Evolutionary conservation across 2,888 invertebrate species (phyloP), one percentile per base, ranked within the genome.

Genomic region (Sussaba pulchella): DNA sequence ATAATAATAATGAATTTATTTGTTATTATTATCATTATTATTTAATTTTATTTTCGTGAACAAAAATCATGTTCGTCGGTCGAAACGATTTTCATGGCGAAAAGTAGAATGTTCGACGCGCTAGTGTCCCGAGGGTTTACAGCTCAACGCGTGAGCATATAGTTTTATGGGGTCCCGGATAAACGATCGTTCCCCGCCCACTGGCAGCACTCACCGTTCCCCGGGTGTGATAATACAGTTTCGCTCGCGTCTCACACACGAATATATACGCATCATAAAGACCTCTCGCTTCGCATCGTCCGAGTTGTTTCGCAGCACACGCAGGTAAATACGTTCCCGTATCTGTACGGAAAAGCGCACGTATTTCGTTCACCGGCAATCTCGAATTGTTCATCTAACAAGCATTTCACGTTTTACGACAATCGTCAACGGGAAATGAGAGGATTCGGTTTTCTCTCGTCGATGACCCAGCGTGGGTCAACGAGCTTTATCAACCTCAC

Each of bases 341-440:
- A 66, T 21, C 64, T 47, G 12, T 70, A 64, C 47, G 69, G 63
- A 73, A 59, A 78, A 73, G 61, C 63, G 73, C 69, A 31, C 63
- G 57, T 69, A 50, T 78, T 50, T 64, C 69, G 69, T 45, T 31
- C 67, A 47, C 52, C 39, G 39, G 31, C 31, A 74, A 79, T 79
- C 78, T 79, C 74, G 64, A 74, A 79, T 79, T 69, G 73, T 74
- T 79, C 70, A 74, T 79, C 78, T 79, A 74, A 79, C 78, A 79
- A 70, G 74, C 73, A n/a, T 79, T 79, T 74, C 74, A 59, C 69
- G 57, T 39, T 70, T 74, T 64, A 74, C 64, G 78, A 57, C 70
- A 74, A 59, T 74, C 57, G 70, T 63, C 63, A 19, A 41, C 36
- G 54, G 14, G 45, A 9, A 36, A 57, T 63, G 54, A 39, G 50